phyloP scores from a whole-genome alignment of 2,888 invertebrate species.

The Epinotia bilunana region DNA sequence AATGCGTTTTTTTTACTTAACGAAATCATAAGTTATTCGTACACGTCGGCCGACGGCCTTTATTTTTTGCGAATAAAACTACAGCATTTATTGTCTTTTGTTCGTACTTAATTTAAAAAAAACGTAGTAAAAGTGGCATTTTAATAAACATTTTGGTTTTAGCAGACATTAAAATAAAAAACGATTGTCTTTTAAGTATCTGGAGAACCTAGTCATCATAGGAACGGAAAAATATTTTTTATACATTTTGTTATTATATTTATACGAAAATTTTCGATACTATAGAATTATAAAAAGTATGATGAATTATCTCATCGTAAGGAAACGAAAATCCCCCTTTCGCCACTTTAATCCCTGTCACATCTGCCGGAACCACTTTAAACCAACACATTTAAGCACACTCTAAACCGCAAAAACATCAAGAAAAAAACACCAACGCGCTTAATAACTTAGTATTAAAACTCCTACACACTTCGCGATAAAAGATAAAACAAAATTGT shows the following conservation, averaged over 20 bases:
- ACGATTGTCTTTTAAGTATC: too few relatives aligned
- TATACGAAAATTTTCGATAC: background rate
- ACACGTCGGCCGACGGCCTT: too few relatives aligned
- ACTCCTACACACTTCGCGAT: conserved; percentile 33
- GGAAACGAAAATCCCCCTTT: conserved; percentile 1
- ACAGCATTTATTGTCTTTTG: too few relatives aligned
- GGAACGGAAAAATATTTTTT: too few relatives aligned
- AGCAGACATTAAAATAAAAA: too few relatives aligned
- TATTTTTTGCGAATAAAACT: too few relatives aligned
- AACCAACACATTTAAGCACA: conserved; percentile 17
- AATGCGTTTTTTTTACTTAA: conserved; percentile 7
- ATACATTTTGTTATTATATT: background rate
- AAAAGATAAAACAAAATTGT: conserved; percentile 72
- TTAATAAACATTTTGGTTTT: too few relatives aligned
- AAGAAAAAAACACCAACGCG: conserved; percentile 13
- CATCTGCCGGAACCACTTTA: conserved; percentile 55
- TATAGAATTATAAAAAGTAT: background rate
- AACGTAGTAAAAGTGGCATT: too few relatives aligned
- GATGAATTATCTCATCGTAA: background rate
- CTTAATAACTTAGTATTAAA: conserved; percentile 25
- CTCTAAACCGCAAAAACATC: conserved; percentile 15
- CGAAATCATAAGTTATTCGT: too few relatives aligned
- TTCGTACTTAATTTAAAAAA: too few relatives aligned
- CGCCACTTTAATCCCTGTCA: conserved; percentile 39
- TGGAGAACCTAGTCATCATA: too few relatives aligned